Evolutionary conservation across 1,140 invertebrate species (phyloP).

Genomic region (Maniola jurtina): DNA sequence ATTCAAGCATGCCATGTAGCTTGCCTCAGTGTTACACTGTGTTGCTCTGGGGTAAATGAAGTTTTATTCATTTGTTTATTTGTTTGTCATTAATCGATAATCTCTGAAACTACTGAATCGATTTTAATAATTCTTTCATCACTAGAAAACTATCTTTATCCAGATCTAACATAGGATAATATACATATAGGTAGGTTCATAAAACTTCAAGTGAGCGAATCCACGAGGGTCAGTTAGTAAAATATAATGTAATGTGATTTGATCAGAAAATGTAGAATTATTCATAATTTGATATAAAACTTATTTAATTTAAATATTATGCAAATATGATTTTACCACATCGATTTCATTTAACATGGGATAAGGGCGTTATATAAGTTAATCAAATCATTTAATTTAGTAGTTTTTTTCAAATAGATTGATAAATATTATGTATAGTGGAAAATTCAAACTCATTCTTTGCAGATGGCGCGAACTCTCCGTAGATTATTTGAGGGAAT

Average conservation of each 20-base stretch:
- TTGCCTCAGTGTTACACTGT: too few relatives aligned
- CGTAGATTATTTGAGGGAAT: slow-evolving; percentile 55
- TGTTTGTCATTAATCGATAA: too few relatives aligned
- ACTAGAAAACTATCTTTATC: too few relatives aligned
- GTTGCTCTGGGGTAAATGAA: too few relatives aligned
- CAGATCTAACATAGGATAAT: too few relatives aligned
- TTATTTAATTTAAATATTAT: background rate
- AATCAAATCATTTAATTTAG: background rate
- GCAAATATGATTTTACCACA: background rate
- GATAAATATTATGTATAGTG: background rate
- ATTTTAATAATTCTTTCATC: too few relatives aligned
- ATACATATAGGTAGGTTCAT: too few relatives aligned
- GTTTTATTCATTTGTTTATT: too few relatives aligned
- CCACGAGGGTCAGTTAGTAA: background rate
- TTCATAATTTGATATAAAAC: background rate
- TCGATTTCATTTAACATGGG: background rate
- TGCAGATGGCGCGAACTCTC: slow-evolving; percentile 64
- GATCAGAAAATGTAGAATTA: background rate
- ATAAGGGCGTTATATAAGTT: background rate
- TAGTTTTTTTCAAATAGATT: too few relatives aligned
- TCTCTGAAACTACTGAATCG: too few relatives aligned
- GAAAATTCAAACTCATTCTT: background rate
- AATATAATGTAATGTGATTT: background rate
- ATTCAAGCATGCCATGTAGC: too few relatives aligned
- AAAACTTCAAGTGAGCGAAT: too few relatives aligned